These are phyloP conservation scores for Aphaenogaster ashmeadi DNA, from an alignment of 1,140 invertebrate species.

Conservation along the genomic window DNA sequence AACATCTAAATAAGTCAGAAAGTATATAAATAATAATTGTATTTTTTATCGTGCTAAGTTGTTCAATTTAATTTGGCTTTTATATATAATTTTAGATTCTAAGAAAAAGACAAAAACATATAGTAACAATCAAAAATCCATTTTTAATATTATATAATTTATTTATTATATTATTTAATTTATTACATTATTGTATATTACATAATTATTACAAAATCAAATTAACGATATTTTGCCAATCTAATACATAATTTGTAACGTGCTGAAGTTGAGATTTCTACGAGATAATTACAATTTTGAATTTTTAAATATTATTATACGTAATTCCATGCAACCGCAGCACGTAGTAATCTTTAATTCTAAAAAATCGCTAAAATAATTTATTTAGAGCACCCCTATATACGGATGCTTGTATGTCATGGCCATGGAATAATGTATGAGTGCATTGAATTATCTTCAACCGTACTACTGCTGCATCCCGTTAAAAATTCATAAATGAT, in stretches of 20 bases:
- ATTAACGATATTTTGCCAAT: no score
- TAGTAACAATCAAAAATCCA: background rate
- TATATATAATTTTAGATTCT: background rate
- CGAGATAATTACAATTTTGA: background rate
- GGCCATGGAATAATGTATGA: slow-evolving; percentile 53
- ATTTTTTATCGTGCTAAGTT: background rate
- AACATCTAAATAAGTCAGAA: background rate
- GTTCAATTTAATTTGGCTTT: background rate
- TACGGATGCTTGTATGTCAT: slow-evolving; percentile 27
- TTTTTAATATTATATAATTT: background rate
- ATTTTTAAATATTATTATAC: background rate
- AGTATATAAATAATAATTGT: background rate
- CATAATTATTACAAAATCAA: background rate
- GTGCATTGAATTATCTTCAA: slow-evolving; percentile 52
- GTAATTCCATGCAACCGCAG: background rate
- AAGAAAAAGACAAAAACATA: background rate
- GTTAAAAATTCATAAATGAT: slow-evolving; percentile 64
- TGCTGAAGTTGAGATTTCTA: background rate
- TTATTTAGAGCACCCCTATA: slow-evolving; percentile 39
- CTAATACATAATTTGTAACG: background rate
- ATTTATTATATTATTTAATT: background rate
- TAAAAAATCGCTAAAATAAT: slow-evolving; percentile 40
- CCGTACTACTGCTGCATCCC: background rate
- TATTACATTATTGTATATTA: background rate
- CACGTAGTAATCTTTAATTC: background rate